These are phyloP conservation scores for Microtus ochrogaster DNA, from an alignment of 2,113 vertebrate genomes.

Conservation along the genomic window DNA sequence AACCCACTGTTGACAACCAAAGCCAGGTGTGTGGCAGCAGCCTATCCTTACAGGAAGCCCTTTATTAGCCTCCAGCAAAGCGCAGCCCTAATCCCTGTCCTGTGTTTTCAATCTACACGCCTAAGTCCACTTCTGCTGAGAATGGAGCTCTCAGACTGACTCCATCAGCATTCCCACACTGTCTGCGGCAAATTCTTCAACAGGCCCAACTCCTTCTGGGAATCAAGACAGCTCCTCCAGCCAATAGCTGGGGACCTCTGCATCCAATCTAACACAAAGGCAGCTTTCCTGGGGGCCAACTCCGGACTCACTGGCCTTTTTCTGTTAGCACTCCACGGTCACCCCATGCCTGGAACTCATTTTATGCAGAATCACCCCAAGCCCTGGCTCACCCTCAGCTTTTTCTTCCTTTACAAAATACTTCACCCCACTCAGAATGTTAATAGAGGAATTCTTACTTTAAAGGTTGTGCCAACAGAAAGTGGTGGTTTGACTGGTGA, in stretches of 20 bases:
- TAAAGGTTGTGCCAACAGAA: not conserved
- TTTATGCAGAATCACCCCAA: not conserved
- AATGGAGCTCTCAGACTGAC: not conserved
- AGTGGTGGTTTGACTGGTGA: not conserved
- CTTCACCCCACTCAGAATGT: not conserved
- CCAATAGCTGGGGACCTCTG: not conserved
- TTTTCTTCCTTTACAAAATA: not conserved
- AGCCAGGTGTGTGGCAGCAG: not conserved
- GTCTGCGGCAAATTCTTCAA: not conserved
- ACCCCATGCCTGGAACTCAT: not conserved
- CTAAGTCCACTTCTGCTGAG: not conserved
- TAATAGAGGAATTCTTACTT: not conserved
- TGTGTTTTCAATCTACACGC: not conserved
- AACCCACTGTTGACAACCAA: not conserved
- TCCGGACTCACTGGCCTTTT: not conserved
- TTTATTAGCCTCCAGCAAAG: not conserved
- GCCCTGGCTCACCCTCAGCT: not conserved
- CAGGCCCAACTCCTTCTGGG: not conserved
- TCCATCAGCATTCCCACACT: not conserved
- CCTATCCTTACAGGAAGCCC: not conserved
- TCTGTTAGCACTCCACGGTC: not conserved
- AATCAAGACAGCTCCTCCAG: not conserved
- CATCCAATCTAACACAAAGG: not conserved
- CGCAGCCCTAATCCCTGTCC: not conserved
- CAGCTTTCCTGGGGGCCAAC: not conserved